Evolutionary conservation across 2,888 invertebrate species (phyloP).

Genomic region (Oxyteleia sp.): DNA sequence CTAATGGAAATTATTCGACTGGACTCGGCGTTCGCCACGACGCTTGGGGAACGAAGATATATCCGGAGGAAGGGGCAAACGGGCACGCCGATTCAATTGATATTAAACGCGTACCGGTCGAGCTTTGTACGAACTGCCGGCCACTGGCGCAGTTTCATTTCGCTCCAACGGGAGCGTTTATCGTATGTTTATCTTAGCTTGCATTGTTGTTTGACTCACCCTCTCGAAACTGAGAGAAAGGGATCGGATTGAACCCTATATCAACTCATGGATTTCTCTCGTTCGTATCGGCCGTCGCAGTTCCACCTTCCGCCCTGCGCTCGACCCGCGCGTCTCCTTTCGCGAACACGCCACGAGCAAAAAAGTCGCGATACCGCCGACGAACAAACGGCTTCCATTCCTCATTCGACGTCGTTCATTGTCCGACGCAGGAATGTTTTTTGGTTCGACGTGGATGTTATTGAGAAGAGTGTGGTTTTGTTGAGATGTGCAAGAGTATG

Average conservation of each 20-base stretch:
- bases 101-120: conserved; percentile 67
- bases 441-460: background rate
- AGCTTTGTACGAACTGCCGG: conserved; percentile 58
- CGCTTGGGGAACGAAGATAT: conserved; percentile 47
- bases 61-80: conserved; percentile 31
- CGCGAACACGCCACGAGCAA: background rate
- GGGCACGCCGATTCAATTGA: conserved; percentile 55
- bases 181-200: conserved; percentile 83
- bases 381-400: conserved; percentile 27
- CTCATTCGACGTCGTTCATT: conserved; percentile 4
- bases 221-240: conserved; percentile 74
- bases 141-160: conserved; percentile 79
- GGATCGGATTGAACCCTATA: conserved; percentile 81
- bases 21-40: conserved; percentile 49
- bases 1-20: conserved; percentile 74
- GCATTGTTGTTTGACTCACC: conserved; percentile 82
- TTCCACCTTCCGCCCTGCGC: conserved; percentile 10
- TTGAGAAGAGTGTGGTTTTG: conserved; percentile 4
- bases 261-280: conserved; percentile 70
- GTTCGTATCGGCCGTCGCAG: background rate
- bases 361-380: conserved; percentile 17
- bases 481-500: background rate
- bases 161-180: conserved; percentile 80
- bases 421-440: conserved; percentile 1
- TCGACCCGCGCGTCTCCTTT: conserved; percentile 17